phyloP scores from a whole-genome alignment of 2,113 vertebrate species.

The Alces alces region DNA sequence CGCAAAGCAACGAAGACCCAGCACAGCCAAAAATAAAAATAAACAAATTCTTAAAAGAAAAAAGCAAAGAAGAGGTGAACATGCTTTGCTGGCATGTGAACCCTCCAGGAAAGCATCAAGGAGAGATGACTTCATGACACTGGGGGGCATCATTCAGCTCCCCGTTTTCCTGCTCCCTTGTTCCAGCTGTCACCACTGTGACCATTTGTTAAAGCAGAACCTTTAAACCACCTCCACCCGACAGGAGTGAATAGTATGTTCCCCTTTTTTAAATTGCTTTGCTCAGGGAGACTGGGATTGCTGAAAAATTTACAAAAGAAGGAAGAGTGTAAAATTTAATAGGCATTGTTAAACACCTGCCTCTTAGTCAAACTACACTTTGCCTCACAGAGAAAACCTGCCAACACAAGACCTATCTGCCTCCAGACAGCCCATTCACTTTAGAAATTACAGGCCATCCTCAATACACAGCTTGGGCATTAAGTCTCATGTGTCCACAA shows the following conservation, averaged over 20 bases:
- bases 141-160: not conserved
- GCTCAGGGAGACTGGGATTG: not conserved
- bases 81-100: not conserved
- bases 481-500: not conserved
- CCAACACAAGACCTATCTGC: not conserved
- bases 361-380: not conserved
- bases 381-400: not conserved
- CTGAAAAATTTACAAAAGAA: not conserved
- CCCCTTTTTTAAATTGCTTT: not conserved
- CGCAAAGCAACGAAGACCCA: not conserved
- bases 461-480: not conserved
- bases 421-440: not conserved
- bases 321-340: not conserved
- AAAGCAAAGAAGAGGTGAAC: not conserved
- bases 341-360: not conserved
- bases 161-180: not conserved
- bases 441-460: not conserved
- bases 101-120: not conserved
- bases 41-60: not conserved
- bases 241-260: not conserved
- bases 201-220: not conserved
- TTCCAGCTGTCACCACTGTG: not conserved
- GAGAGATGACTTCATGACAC: not conserved
- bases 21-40: not conserved
- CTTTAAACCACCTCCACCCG: not conserved